Evolutionary conservation across 2,888 invertebrate genomes (phyloP).

Genomic region (Flexamia atlantica): DNA sequence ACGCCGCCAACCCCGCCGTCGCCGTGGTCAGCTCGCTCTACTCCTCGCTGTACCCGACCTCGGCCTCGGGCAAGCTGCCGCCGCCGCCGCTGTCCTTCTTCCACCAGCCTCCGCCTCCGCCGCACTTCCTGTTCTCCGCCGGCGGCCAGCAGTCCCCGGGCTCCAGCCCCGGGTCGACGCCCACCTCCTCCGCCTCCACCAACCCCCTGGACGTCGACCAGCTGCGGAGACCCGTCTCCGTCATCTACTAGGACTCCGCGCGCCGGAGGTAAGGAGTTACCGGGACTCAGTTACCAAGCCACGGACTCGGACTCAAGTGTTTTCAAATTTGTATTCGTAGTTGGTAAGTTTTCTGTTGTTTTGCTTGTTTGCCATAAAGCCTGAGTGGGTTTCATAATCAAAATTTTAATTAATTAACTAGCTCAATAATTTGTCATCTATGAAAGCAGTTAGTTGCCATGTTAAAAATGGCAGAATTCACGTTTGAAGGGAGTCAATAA

Average conservation of each 20-base stretch:
- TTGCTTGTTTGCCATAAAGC: not conserved
- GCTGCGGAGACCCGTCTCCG: conserved; percentile 83
- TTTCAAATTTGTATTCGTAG: not conserved
- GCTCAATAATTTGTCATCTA: no score
- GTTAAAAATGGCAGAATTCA: no score
- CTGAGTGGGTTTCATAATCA: no score
- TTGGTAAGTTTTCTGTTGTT: conserved; percentile 13
- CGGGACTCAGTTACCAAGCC: conserved; percentile 47
- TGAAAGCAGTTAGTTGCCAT: no score
- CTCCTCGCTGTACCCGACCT: conserved; percentile 80
- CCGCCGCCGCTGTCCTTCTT: conserved; percentile 66
- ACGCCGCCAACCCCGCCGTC: conserved; percentile 76
- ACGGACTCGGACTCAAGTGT: not conserved
- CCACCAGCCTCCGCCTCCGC: conserved; percentile 74
- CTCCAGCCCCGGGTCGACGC: conserved; percentile 73
- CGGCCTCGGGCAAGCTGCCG: conserved; percentile 72
- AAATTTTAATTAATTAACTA: no score
- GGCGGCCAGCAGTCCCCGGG: conserved; percentile 75
- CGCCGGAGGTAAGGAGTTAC: conserved; percentile 44
- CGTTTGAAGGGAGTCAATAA: no score
- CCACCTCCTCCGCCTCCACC: conserved; percentile 56
- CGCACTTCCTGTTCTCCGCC: conserved; percentile 73
- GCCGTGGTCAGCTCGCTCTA: conserved; percentile 84
- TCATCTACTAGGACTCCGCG: conserved; percentile 79
- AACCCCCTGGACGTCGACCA: conserved; percentile 73